Base-by-base conservation (phyloP, 2,888 invertebrate species). In the Deilephila porcellus region DNA sequence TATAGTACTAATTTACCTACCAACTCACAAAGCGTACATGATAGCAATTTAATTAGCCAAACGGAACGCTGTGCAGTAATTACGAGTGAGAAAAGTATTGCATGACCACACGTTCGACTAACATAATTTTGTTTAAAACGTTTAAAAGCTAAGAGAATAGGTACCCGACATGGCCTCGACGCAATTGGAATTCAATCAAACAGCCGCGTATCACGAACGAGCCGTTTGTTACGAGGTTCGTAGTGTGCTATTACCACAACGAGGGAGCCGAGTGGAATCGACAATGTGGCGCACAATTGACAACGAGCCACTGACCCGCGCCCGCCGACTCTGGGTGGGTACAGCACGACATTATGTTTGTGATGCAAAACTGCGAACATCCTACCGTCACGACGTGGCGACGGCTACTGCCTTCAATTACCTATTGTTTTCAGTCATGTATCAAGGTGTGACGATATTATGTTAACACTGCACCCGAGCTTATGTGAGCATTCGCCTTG, bases 281-380 rank as follows among this genome's bases (percentile, higher is more conserved):
- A 83, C 85, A 85, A 88, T 88, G 87, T 82, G 77, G 75, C 77
- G 85, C 79, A 85, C 84, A 85, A 87, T 86, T 86, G 86, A 83
- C 80, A 84, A 81, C 81, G 84, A 86, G 85, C 81, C 87, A 85
- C 81, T 85, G 86, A 86, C 86, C 85, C 78, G 71, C 81, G 75
- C 77, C 80, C 75, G 73, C 77, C 80, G 83, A 81, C 29, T 29
- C 56, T 56, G 56, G 56, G 56, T 52, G 67, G 82, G 82, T 84
- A 81, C 80, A 79, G 80, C 84, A 83, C 83, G 79, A 83, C 83
- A 82, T 81, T 85, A 83, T 85, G 90, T 90, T 92, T 91, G 90
- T 89, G 86, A 92, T 93, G 91, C 92, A 88, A 87, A 90, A 87
- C 89, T 86, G 88, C 88, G 85, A 85, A 88, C 88, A 88, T 89